phyloP scores from a whole-genome alignment of 1,140 invertebrate genomes.

The Plutomurus gul region DNA sequence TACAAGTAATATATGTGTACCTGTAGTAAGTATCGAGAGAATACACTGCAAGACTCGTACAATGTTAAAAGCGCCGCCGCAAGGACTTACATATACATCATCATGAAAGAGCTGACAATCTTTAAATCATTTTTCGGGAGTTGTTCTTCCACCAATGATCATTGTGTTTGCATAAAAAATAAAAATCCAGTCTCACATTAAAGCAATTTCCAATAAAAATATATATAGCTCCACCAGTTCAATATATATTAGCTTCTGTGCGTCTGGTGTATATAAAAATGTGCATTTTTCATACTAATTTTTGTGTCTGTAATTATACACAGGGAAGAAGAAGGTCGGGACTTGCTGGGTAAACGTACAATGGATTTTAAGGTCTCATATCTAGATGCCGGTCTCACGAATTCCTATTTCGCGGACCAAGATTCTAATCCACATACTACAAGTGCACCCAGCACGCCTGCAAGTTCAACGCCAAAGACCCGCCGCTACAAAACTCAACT shows the following conservation, averaged over 20 bases:
- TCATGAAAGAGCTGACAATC: neutral
- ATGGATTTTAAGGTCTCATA: conserved; percentile 99
- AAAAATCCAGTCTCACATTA: too few species aligned
- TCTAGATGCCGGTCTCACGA: conserved; percentile 82
- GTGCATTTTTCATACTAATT: neutral
- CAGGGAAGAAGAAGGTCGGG: conserved; percentile 97
- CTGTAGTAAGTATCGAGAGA: too few species aligned
- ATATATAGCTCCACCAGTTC: too few species aligned
- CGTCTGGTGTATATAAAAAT: neutral
- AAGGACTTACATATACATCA: neutral
- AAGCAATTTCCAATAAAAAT: too few species aligned
- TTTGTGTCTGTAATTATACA: too few species aligned
- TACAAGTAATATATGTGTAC: too few species aligned
- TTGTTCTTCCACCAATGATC: neutral
- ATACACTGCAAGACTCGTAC: too few species aligned
- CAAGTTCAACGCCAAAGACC: conserved; percentile 63
- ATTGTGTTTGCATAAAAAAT: too few species aligned
- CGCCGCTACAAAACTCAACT: conserved; percentile 89
- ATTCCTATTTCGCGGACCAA: conserved; percentile 83
- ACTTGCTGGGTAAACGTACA: conserved; percentile 91
- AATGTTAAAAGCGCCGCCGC: conserved; percentile 17
- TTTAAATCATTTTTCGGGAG: conserved; percentile 12
- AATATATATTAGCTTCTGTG: too few species aligned
- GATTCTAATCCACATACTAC: conserved; percentile 65
- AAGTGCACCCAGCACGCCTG: conserved; percentile 54